Conservation (phyloP, 2,797 vertebrate genomes). For the Tenualosa thibaudeaui region DNA sequence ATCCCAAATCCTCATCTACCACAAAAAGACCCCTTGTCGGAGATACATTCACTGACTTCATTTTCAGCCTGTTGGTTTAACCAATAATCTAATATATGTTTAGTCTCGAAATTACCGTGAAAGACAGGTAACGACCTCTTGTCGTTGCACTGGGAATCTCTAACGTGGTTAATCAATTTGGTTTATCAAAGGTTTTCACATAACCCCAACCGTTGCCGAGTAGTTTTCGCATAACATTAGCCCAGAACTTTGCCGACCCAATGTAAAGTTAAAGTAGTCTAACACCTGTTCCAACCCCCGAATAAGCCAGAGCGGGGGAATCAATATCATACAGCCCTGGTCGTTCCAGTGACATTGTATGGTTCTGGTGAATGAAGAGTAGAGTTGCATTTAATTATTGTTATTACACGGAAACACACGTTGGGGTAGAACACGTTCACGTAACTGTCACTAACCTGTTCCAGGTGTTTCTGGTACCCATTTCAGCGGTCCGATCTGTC, state of each 20-base stretch:
- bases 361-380: not conserved
- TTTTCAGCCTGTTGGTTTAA: not conserved
- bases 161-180: not conserved
- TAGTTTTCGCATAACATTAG: not conserved
- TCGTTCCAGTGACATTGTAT: not conserved
- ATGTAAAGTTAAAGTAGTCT: not conserved
- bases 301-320: not conserved
- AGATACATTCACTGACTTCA: not conserved
- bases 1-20: not conserved
- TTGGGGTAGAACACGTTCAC: conserved; percentile 43
- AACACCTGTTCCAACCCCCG: conserved; percentile 11
- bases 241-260: not conserved
- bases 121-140: not conserved
- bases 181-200: not conserved
- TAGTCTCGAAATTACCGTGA: not conserved
- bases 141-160: not conserved
- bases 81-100: not conserved
- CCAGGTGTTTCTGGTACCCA: conserved; percentile 87
- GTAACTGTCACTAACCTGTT: conserved; percentile 78
- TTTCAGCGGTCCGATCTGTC: conserved; percentile 83
- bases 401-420: not conserved
- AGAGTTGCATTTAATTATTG: not conserved
- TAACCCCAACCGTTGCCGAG: not conserved
- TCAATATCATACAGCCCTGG: not conserved
- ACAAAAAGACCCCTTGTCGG: not conserved